Base-by-base conservation (phyloP, 2,888 invertebrate genomes). In the Listrodromus nycthemerus region DNA sequence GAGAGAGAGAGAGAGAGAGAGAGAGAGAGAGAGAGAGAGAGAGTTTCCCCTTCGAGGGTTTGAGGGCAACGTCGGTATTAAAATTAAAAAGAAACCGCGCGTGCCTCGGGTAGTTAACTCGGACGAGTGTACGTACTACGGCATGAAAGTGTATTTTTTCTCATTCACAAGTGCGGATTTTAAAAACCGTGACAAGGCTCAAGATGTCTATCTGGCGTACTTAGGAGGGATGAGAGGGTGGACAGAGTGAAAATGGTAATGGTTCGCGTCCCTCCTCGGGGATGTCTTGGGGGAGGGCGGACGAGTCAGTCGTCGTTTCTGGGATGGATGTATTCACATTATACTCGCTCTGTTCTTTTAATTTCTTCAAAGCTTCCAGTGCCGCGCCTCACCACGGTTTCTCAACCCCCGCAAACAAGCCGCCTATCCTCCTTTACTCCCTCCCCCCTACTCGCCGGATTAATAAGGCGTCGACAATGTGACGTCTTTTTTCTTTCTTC, bases 401-500 rank as follows among this genome's bases (percentile, higher is more conserved):
- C 81, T 74, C 77, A 63, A 55, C 67, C 73, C 55, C 27, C 55
- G 70, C 50, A 55, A 24, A 33, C 85, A 55, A 37, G 16, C 70
- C 65, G 58, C 48, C 45, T n/a, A n/a, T n/a, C n/a, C n/a, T n/a
- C n/a, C n/a, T n/a, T n/a, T n/a, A n/a, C 37, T 7, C 71, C 67
- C 75, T 55, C 69, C 66, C 66, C 58, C 80, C 70, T 82, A 52
- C 80, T 87, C 87, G 86, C 89, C 89, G 92, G 91, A 93, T 93
- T 93, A 93, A 93, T 93, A 93, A 93, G 92, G 91, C 92, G 92
- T 91, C 91, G 92, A 91, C 92, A 92, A 92, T 91, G 91, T 90
- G 91, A 92, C 90, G 91, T 92, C 91, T 91, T 92, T 91, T 91
- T 92, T 91, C 90, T 89, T 89, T 85, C 87, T 80, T 84, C 85